These are phyloP conservation scores for Eristalis intricaria DNA, from an alignment of 2,888 invertebrate genomes.

Conservation along the genomic window DNA sequence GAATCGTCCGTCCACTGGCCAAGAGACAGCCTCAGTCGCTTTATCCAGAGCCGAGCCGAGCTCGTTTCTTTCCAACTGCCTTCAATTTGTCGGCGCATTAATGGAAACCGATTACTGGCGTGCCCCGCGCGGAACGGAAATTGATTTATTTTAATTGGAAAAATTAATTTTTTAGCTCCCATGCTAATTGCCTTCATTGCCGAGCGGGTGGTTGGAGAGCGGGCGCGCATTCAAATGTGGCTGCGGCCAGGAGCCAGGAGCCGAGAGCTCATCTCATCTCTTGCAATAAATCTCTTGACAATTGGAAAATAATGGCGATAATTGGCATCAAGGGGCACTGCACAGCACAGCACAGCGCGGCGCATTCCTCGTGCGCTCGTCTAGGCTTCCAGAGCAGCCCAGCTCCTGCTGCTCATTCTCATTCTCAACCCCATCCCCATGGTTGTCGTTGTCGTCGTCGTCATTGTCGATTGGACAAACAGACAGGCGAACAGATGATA, in stretches of 20 bases:
- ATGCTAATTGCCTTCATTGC: conserved; percentile 66
- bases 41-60: conserved; percentile 31
- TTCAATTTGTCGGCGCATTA: conserved; percentile 71
- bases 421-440: conserved; percentile 18
- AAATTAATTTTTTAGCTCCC: conserved; percentile 68
- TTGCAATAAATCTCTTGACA: conserved; percentile 69
- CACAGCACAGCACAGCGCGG: conserved; percentile 25
- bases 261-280: conserved; percentile 56
- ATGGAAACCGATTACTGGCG: conserved; percentile 67
- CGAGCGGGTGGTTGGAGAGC: not conserved
- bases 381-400: conserved; percentile 15
- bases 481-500: conserved; percentile 61
- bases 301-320: conserved; percentile 72
- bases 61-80: not conserved
- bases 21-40: not conserved
- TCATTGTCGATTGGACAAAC: conserved; percentile 62
- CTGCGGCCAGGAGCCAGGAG: not conserved
- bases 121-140: conserved; percentile 54
- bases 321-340: conserved; percentile 54
- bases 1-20: conserved; percentile 43
- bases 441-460: conserved; percentile 30
- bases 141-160: conserved; percentile 72
- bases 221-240: not conserved
- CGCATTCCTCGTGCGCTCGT: conserved; percentile 29
- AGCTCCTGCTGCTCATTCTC: not conserved